Percentiles rank a stretch among this genome's conserved stretches.
Conservation (phyloP, 2,888 invertebrate genomes). For the Gymnocheta viridis region DNA sequence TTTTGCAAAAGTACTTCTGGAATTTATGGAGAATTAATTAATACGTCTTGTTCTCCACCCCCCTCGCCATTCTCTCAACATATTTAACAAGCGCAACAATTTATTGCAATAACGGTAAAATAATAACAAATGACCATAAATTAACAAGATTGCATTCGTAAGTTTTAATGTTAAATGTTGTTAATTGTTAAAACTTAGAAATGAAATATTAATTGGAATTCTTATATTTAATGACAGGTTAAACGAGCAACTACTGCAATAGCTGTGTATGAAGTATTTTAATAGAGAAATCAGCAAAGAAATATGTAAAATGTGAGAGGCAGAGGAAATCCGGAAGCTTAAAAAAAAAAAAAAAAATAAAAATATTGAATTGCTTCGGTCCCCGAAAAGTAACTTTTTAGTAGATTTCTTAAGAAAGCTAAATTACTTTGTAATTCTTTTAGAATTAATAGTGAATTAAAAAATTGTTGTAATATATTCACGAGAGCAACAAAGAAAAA, state of each 20-base stretch:
- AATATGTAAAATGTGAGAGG: not conserved
- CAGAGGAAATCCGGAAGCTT: conserved; percentile 16
- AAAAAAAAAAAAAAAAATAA: not conserved
- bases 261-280: not conserved
- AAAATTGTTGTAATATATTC: not conserved
- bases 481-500: not conserved
- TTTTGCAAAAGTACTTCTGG: not conserved
- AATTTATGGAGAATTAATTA: conserved; percentile 24
- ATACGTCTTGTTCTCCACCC: not conserved
- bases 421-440: too few relatives aligned
- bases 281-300: not conserved
- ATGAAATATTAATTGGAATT: conserved; percentile 25
- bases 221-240: conserved; percentile 27
- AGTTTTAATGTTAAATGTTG: not conserved
- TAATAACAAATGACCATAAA: conserved; percentile 30
- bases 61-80: too few relatives aligned
- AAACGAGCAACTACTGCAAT: not conserved
- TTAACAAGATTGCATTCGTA: conserved; percentile 14
- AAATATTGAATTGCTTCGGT: not conserved
- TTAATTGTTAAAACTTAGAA: not conserved
- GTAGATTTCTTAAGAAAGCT: not conserved
- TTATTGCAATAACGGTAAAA: conserved; percentile 57
- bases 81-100: not conserved
- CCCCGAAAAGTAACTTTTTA: not conserved
- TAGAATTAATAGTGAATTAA: not conserved